Evolutionary conservation across 2,888 invertebrate species (phyloP).

Genomic region (Exocentrus adspersus): DNA sequence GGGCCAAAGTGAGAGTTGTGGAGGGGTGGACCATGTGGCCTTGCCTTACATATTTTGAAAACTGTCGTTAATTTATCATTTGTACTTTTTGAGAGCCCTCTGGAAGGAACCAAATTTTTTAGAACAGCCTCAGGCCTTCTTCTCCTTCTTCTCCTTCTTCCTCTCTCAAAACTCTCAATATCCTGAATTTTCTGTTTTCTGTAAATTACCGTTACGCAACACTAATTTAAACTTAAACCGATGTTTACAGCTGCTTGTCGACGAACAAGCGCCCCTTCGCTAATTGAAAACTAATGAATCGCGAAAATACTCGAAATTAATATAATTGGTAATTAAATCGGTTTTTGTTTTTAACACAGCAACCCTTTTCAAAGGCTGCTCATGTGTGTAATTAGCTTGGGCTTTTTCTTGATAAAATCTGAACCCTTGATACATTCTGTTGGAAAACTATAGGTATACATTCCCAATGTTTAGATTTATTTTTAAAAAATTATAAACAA

Average conservation of each 20-base stretch:
- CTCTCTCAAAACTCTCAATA: constrained; percentile 7
- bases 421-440: too few relatives aligned
- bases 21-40: too few relatives aligned
- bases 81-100: too few relatives aligned
- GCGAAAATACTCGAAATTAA: constrained; percentile 40
- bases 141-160: constrained; percentile 28
- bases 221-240: constrained; percentile 47
- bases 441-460: too few relatives aligned
- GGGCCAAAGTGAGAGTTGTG: too few relatives aligned
- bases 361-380: constrained; percentile 33
- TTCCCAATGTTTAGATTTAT: too few relatives aligned
- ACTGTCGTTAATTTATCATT: too few relatives aligned
- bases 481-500: too few relatives aligned
- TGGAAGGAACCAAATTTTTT: too few relatives aligned
- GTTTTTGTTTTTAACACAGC: constrained; percentile 33
- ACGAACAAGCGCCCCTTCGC: constrained; percentile 22
- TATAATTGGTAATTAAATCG: constrained; percentile 42
- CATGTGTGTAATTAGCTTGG: constrained; percentile 33
- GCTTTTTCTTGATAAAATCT: constrained; percentile 16
- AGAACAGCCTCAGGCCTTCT: constrained; percentile 26
- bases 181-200: constrained; percentile 31
- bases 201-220: constrained; percentile 46
- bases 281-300: constrained; percentile 44
- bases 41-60: too few relatives aligned
- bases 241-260: constrained; percentile 42